Evolutionary conservation across 2,888 invertebrate genomes (phyloP).

Genomic region (Liodrosophila aerea): DNA sequence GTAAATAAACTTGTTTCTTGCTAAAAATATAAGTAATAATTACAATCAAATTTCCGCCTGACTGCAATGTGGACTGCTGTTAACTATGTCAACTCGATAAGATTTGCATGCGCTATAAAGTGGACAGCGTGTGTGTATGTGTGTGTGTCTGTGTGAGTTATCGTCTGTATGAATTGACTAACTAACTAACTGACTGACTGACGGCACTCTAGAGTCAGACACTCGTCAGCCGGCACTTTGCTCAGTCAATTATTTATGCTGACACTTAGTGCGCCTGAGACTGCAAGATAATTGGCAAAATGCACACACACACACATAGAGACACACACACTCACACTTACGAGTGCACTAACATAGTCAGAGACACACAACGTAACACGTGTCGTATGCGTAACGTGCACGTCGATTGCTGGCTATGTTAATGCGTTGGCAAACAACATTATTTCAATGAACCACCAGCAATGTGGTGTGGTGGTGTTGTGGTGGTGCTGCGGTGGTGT

Average conservation of each 20-base stretch:
- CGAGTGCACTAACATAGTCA: conserved; percentile 7
- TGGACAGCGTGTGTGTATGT: conserved; percentile 5
- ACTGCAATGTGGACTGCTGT: conserved; percentile 32
- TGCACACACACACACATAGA: conserved; percentile 18
- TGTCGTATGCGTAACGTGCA: conserved; percentile 69
- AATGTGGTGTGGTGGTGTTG: conserved; percentile 18
- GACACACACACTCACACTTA: conserved; percentile 7
- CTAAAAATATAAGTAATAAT: conserved; percentile 56
- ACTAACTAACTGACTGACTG: conserved; percentile 37
- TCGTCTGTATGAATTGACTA: conserved; percentile 28
- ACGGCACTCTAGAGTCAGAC: conserved; percentile 37
- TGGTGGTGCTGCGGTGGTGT: conserved; percentile 9
- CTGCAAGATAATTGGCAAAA: conserved; percentile 67
- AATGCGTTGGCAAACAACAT: conserved; percentile 75
- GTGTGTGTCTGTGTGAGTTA: conserved; percentile 15
- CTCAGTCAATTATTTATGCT: conserved; percentile 74
- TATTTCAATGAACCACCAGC: conserved; percentile 37
- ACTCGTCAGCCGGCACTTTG: conserved; percentile 58
- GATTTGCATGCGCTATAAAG: conserved; percentile 47
- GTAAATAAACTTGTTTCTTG: conserved; percentile 60
- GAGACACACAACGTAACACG: conserved; percentile 36
- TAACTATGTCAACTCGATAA: conserved; percentile 74
- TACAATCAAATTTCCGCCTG: conserved; percentile 69
- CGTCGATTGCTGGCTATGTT: conserved; percentile 49
- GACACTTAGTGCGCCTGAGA: conserved; percentile 70